These are phyloP conservation scores for Rosalia funebris DNA, from an alignment of 2,888 invertebrate genomes.

Conservation along the genomic window DNA sequence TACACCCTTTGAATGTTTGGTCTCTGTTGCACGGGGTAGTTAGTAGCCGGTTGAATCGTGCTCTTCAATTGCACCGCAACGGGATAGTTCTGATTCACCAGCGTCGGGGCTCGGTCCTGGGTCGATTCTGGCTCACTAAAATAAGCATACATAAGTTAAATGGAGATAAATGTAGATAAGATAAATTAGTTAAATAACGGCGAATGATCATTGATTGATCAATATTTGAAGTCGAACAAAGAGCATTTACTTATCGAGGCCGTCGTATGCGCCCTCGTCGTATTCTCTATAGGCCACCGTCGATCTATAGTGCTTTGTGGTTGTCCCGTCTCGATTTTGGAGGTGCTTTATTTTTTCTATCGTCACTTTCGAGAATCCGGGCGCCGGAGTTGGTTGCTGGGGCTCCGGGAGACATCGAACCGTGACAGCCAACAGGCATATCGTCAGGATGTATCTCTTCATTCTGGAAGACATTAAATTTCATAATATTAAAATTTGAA, in stretches of 20 bases:
- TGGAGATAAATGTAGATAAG: too few species aligned
- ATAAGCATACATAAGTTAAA: too few species aligned
- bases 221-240: too few species aligned
- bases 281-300: slow-evolving; percentile 43
- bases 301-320: slow-evolving; percentile 41
- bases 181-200: too few species aligned
- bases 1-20: neutral
- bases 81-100: slow-evolving; percentile 42
- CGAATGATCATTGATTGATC: too few species aligned
- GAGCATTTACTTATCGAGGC: slow-evolving; percentile 35
- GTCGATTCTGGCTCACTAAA: slow-evolving; percentile 45
- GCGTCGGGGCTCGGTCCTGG: slow-evolving; percentile 48
- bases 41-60: slow-evolving; percentile 33
- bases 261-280: slow-evolving; percentile 44
- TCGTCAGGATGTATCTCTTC: slow-evolving; percentile 35
- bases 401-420: slow-evolving; percentile 41
- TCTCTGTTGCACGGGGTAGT: slow-evolving; percentile 32
- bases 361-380: slow-evolving; percentile 42
- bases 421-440: slow-evolving; percentile 31
- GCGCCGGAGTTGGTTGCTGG: slow-evolving; percentile 34
- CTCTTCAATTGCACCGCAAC: slow-evolving; percentile 31
- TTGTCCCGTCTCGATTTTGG: slow-evolving; percentile 43
- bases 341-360: slow-evolving; percentile 41
- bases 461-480: slow-evolving; percentile 40
- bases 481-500: too few species aligned